Evolutionary conservation across 2,797 vertebrate genomes (phyloP), one percentile per base, ranked within the genome.

Genomic region (Pipistrellus pipistrellus): DNA sequence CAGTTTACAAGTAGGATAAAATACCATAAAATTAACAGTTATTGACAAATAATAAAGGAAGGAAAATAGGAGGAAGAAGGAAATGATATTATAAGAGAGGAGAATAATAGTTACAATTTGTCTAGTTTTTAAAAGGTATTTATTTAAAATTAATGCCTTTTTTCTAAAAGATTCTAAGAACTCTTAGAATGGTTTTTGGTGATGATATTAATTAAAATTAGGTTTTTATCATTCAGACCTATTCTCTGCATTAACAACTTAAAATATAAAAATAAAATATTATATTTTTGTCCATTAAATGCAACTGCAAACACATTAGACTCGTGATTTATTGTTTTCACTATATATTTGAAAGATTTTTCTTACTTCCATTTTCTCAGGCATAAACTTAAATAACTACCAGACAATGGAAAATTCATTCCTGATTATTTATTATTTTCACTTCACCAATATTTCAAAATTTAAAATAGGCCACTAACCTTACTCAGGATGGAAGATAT

Each of bases 381-480:
- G 4, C 2, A n/a, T 68, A 51, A 75, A 55, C 14, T 93, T 75
- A 88, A 91, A 71, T 91, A 30, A 92, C 4, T 62, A 21, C 46
- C 7, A 85, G 32, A 85, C 41, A 91, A 75, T 46, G 20, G 30
- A 82, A 66, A 92, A 88, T 85, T 78, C 14, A 84, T 88, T 85
- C 21, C 5, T 91, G 62, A 83, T 73, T 85, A 76, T 35, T 83
- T 71, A 83, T 73, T 85, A 77, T 38, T 83, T 71, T 80, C 21
- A 88, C 9, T 86, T 88, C 11, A 35, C 30, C 18, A 77, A 2
- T 90, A 27, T 90, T 88, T 94, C 57, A 88, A 85, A 80, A 64
- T 90, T 95, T 95, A 84, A 95, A 90, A 90, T 53, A 84, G 44
- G 46, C 4, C 38, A 89, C 23, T 85, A 69, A 77, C 41, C 41